Conservation (phyloP, 1,140 invertebrate genomes). For the Caenorhabditis tropicalis region DNA sequence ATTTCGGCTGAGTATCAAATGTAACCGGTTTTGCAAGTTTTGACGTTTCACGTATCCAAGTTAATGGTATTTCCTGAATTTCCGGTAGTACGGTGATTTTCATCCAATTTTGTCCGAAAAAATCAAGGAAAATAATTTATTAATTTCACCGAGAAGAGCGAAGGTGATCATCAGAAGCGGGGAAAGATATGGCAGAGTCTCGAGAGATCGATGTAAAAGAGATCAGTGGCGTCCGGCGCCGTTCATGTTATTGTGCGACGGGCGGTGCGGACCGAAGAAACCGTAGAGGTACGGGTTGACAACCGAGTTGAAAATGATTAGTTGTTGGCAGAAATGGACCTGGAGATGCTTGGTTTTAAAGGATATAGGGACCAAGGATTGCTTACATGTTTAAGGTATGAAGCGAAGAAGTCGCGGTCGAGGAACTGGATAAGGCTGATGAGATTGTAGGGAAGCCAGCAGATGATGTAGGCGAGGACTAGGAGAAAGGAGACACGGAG, state of each 20-base stretch:
- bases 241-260: neutral
- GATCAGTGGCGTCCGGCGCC: neutral
- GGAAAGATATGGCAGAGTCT: neutral
- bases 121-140: neutral
- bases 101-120: too few species aligned
- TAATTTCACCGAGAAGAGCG: neutral
- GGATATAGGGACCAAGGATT: neutral
- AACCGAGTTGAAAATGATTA: constrained; percentile 71
- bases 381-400: constrained; percentile 66
- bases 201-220: neutral
- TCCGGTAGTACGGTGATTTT: too few species aligned
- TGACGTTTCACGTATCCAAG: too few species aligned
- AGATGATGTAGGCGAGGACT: constrained; percentile 68
- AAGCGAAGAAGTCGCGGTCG: constrained; percentile 65
- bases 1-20: too few species aligned
- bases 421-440: constrained; percentile 67
- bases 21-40: too few species aligned
- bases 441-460: constrained; percentile 70
- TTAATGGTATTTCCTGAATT: too few species aligned
- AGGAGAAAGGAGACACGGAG: constrained; percentile 69
- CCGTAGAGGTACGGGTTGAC: constrained; percentile 71
- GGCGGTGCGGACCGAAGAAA: constrained; percentile 61
- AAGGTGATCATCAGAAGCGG: too few species aligned
- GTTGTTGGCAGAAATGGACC: constrained; percentile 67
- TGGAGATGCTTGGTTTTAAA: constrained; percentile 39